A percentile compares a stretch with the other conserved stretches of the same genome.
phyloP scores from a whole-genome alignment of 2,888 invertebrate species.

The Calliopum simillimum region DNA sequence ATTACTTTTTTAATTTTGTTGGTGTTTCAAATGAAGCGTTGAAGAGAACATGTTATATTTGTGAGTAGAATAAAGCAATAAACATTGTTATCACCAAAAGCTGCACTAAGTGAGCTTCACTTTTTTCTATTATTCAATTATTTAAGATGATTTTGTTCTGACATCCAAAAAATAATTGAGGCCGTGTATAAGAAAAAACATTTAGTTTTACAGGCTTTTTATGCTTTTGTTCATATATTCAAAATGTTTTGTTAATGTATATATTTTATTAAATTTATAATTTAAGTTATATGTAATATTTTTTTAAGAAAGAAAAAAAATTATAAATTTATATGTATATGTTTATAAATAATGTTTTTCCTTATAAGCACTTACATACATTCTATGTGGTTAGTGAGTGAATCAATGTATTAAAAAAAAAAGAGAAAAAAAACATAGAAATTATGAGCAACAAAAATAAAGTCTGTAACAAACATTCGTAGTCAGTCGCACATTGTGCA shows the following conservation, averaged over 20 bases:
- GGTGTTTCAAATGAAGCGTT: too few species aligned
- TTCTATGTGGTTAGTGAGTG: conserved; percentile 19
- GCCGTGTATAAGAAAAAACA: neutral
- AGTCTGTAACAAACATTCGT: too few species aligned
- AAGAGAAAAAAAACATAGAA: neutral
- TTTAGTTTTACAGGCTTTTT: conserved; percentile 22
- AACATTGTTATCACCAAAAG: too few species aligned
- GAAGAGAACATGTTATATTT: too few species aligned
- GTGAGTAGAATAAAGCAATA: too few species aligned
- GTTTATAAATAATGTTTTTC: neutral
- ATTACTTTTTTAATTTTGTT: too few species aligned
- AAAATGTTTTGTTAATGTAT: conserved; percentile 17
- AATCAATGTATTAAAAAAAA: neutral
- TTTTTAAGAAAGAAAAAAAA: conserved; percentile 11
- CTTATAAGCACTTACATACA: too few species aligned
- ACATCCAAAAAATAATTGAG: too few species aligned
- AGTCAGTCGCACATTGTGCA: too few species aligned
- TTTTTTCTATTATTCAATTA: too few species aligned
- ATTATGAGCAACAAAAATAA: conserved; percentile 12
- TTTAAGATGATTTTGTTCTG: too few species aligned
- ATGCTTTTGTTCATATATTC: conserved; percentile 17
- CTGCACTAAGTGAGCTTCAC: too few species aligned
- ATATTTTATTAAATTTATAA: conserved; percentile 21
- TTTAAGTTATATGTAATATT: conserved; percentile 24
- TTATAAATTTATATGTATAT: conserved; percentile 4